Evolutionary conservation across 2,113 vertebrate genomes (phyloP).

Genomic region (Labrus mixtus): DNA sequence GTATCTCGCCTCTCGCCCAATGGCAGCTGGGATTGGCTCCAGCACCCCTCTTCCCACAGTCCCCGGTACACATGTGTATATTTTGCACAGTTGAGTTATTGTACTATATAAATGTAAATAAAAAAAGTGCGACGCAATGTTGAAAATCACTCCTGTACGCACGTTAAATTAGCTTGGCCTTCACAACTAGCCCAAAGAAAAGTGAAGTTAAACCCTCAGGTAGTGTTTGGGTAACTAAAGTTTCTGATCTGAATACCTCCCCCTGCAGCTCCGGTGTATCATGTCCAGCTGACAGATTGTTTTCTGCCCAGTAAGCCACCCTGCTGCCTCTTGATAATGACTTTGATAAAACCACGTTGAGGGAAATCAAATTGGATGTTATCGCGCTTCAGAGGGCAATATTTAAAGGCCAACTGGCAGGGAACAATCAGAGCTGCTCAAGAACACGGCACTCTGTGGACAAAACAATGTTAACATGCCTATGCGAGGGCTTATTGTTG

Average conservation of each 20-base stretch:
- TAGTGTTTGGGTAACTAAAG: not conserved
- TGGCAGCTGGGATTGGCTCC: no score
- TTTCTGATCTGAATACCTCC: not conserved
- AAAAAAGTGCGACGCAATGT: no score
- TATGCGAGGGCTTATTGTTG: not conserved
- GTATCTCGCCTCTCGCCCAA: no score
- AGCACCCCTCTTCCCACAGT: no score
- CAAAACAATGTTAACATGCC: constrained; percentile 14
- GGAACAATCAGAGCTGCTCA: constrained; percentile 15
- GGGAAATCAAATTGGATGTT: constrained; percentile 30
- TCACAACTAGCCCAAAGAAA: no score
- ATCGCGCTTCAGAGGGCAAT: constrained; percentile 18
- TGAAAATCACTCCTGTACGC: no score
- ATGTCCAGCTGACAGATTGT: not conserved
- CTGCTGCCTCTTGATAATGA: constrained; percentile 37
- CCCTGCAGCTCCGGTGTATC: not conserved
- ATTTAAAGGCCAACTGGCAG: constrained; percentile 36
- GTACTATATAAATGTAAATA: no score
- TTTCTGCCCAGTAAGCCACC: constrained; percentile 3
- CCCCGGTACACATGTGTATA: no score
- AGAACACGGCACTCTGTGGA: not conserved
- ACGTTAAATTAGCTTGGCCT: no score
- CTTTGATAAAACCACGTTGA: constrained; percentile 41
- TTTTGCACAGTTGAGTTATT: no score
- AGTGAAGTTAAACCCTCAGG: not conserved